Percentiles rank a stretch among this genome's conserved stretches.
These are phyloP conservation scores for Globicephala melas DNA, from an alignment of 2,113 vertebrate species.

Conservation along the genomic window DNA sequence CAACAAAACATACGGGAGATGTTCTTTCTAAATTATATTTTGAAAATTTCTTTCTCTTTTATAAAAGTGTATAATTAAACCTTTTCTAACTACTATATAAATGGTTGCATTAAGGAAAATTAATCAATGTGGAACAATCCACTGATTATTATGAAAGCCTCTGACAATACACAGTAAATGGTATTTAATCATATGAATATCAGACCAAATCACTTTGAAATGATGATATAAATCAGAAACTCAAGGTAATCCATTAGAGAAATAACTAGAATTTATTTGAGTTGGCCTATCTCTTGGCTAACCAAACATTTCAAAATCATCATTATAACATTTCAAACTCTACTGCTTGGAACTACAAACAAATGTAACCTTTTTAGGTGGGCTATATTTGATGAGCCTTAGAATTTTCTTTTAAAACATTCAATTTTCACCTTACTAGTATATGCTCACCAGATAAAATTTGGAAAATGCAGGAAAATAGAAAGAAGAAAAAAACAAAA, in stretches of 20 bases:
- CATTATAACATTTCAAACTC: background rate
- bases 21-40: background rate
- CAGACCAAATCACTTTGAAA: conserved; percentile 16
- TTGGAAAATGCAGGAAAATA: background rate
- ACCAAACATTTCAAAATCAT: background rate
- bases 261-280: conserved; percentile 11
- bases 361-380: background rate
- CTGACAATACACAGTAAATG: background rate
- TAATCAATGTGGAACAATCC: background rate
- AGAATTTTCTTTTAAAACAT: background rate
- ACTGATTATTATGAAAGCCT: background rate
- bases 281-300: background rate
- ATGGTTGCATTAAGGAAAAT: conserved; percentile 9
- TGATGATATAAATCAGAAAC: background rate
- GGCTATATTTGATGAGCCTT: background rate
- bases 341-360: background rate
- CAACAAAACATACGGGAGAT: background rate
- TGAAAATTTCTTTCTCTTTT: background rate
- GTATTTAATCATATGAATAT: background rate
- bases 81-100: background rate
- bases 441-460: background rate
- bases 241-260: background rate
- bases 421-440: background rate
- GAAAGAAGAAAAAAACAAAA: background rate
- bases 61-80: background rate